Conservation (phyloP, 2,113 vertebrate genomes). For the Amphiprion ocellaris region DNA sequence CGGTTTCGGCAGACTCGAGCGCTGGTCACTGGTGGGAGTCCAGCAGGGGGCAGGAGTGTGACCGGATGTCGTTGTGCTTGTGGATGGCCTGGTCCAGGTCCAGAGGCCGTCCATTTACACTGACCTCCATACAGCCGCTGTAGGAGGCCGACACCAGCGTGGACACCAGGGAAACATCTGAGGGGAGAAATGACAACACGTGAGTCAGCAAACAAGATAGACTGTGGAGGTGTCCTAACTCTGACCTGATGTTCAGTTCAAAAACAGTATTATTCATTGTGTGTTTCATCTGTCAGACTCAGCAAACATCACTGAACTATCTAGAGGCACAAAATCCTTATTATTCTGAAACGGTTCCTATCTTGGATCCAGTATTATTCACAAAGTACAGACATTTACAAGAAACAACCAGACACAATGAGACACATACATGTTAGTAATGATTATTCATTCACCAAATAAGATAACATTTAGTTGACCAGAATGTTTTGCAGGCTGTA, state of each 20-base stretch:
- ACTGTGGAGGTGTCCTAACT: not conserved
- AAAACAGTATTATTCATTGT: conserved; percentile 7
- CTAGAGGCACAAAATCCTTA: not conserved
- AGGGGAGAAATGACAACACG: conserved; percentile 21
- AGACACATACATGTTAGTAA: no score
- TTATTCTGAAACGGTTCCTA: not conserved
- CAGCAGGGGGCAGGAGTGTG: conserved; percentile 94
- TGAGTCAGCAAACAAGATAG: conserved; percentile 1
- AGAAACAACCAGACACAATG: no score
- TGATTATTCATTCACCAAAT: not conserved
- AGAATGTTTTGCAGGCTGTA: not conserved
- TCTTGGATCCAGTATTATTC: no score
- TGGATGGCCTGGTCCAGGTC: conserved; percentile 92
- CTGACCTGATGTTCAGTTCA: not conserved
- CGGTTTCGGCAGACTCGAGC: conserved; percentile 23
- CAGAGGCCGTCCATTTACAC: conserved; percentile 83
- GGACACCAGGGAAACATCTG: conserved; percentile 93
- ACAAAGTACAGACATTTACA: not conserved
- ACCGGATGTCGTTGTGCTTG: conserved; percentile 94
- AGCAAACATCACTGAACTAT: not conserved
- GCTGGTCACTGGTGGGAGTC: conserved; percentile 70
- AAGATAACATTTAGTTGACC: not conserved
- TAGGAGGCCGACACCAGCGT: conserved; percentile 91
- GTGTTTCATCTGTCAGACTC: not conserved
- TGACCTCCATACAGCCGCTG: conserved; percentile 93